A percentile compares a stretch with the other conserved stretches of the same genome.
These are phyloP conservation scores for Eilema depressum DNA, from an alignment of 2,888 invertebrate species.

Conservation along the genomic window DNA sequence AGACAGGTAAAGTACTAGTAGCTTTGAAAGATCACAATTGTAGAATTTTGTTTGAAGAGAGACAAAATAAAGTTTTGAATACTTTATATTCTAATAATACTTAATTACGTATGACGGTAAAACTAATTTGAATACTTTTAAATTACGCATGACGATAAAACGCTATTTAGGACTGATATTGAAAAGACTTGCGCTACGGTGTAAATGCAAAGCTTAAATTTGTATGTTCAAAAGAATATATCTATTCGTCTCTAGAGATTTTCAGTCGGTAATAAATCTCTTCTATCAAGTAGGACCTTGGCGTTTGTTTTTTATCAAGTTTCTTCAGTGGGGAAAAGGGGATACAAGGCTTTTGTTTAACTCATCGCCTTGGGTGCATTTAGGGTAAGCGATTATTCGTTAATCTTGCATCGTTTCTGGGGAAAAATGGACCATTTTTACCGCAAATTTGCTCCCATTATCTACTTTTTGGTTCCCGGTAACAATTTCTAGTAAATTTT, in stretches of 20 bases:
- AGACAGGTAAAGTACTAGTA: too few species aligned
- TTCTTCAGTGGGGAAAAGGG: conserved; percentile 50
- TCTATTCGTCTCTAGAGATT: conserved; percentile 70
- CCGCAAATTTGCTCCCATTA: background rate
- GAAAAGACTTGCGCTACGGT: conserved; percentile 31
- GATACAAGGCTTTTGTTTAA: conserved; percentile 51
- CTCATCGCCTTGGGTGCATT: conserved; percentile 60
- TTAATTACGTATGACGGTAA: too few species aligned
- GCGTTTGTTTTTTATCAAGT: conserved; percentile 74
- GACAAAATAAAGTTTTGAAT: too few species aligned
- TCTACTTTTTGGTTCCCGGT: background rate
- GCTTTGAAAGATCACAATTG: too few species aligned
- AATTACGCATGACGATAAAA: too few species aligned
- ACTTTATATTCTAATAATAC: too few species aligned
- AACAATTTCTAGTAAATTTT: too few species aligned
- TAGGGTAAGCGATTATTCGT: conserved; percentile 49
- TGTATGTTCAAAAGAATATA: conserved; percentile 72
- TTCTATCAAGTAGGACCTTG: conserved; percentile 68
- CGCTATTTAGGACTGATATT: too few species aligned
- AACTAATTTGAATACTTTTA: too few species aligned
- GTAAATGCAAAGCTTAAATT: conserved; percentile 55
- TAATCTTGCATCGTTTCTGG: conserved; percentile 48
- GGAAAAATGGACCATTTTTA: conserved; percentile 45
- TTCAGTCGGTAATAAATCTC: conserved; percentile 74
- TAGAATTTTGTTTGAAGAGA: too few species aligned